phyloP scores from a whole-genome alignment of 2,797 vertebrate species.

The Masticophis lateralis region DNA sequence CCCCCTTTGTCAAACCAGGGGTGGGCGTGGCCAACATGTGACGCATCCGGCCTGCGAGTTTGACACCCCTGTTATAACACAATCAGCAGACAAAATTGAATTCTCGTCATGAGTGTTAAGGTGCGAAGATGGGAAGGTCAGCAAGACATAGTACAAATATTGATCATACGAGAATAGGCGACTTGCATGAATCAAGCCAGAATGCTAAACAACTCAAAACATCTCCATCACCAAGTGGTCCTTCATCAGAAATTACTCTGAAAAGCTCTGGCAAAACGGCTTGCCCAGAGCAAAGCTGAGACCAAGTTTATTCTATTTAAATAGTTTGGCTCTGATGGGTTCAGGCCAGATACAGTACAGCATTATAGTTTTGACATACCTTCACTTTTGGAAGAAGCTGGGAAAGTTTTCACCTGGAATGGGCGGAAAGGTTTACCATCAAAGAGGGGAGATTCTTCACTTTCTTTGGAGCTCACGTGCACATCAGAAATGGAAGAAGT shows the following conservation, averaged over 20 bases:
- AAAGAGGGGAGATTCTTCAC: conserved; percentile 77
- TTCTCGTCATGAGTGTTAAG: background rate
- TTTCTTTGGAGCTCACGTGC: conserved; percentile 90
- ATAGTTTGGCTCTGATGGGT: accelerated
- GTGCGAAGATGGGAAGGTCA: conserved; percentile 18
- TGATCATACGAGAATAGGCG: background rate
- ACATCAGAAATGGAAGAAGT: conserved; percentile 91
- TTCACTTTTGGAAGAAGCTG: conserved; percentile 83
- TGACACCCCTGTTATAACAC: background rate
- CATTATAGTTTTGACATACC: conserved; percentile 72
- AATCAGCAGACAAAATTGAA: background rate
- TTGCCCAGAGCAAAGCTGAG: background rate
- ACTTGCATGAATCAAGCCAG: background rate
- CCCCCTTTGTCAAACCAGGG: too few species aligned
- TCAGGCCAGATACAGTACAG: accelerated
- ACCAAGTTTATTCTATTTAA: background rate
- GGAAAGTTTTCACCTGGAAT: conserved; percentile 90
- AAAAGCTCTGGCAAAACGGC: background rate
- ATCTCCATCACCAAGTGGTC: background rate
- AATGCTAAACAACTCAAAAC: background rate
- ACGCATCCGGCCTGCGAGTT: too few species aligned
- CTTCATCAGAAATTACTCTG: too few species aligned
- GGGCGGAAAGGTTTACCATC: conserved; percentile 87
- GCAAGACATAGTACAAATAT: background rate
- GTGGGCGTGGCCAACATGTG: too few species aligned